Evolutionary conservation across 2,113 vertebrate genomes (phyloP).

Genomic region (Rissa tridactyla): DNA sequence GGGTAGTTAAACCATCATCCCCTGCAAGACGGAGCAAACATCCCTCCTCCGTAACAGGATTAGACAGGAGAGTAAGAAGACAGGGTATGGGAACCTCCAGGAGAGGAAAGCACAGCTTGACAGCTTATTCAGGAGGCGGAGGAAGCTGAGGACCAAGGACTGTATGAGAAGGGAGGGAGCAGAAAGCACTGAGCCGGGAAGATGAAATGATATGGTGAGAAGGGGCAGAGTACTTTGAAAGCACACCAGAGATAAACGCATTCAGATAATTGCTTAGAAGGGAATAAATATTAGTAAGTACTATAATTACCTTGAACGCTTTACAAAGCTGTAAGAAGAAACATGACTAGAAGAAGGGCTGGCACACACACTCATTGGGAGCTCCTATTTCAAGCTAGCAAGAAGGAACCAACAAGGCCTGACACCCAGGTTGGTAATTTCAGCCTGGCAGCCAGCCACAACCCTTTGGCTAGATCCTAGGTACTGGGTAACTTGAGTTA

Average conservation of each 20-base stretch:
- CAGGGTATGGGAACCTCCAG: accelerated
- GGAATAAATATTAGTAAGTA: constrained; percentile 55
- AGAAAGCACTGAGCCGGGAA: background rate
- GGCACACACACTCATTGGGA: background rate
- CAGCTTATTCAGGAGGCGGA: background rate
- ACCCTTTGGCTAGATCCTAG: constrained; percentile 23
- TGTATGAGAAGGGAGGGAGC: background rate
- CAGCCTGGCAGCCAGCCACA: constrained; percentile 35
- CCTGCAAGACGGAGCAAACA: background rate
- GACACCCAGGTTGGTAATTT: constrained; percentile 37
- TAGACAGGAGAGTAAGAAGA: background rate
- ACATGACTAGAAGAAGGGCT: constrained; percentile 21
- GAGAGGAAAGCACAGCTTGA: background rate
- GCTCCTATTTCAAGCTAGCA: constrained; percentile 14
- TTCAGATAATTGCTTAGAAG: constrained; percentile 32
- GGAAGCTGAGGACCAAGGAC: background rate
- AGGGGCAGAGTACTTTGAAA: constrained; percentile 15
- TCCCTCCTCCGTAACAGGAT: background rate
- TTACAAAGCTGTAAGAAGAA: constrained; percentile 42
- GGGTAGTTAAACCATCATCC: background rate
- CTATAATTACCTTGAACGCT: constrained; percentile 24
- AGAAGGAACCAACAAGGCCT: constrained; percentile 21
- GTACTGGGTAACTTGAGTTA: constrained; percentile 45
- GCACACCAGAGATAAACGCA: background rate
- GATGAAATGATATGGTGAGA: background rate